These are phyloP conservation scores for Bergia puertoricense DNA, from an alignment of 92 coral and sea anemone species.

Conservation along the genomic window DNA sequence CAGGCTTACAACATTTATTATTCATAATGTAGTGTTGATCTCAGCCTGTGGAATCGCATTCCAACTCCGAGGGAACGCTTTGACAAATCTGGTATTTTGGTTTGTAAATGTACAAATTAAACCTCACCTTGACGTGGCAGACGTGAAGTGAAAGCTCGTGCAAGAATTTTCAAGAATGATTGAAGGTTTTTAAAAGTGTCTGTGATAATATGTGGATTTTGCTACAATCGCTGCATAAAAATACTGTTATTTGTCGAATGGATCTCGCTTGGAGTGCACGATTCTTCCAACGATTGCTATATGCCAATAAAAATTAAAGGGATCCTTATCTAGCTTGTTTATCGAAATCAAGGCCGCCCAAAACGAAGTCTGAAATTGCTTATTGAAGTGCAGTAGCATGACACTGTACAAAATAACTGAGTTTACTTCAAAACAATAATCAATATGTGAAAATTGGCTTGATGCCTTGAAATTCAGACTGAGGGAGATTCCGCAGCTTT, in stretches of 20 bases:
- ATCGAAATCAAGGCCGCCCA: background rate
- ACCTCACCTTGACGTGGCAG: background rate
- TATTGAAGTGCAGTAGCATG: background rate
- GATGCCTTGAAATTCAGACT: background rate
- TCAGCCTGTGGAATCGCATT: background rate
- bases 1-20: constrained; percentile 14
- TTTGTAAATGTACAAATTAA: background rate
- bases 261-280: too few relatives aligned
- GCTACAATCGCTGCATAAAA: background rate
- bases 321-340: background rate
- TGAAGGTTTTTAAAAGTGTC: background rate
- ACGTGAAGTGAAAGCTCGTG: background rate
- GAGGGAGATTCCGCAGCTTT: background rate
- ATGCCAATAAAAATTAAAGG: background rate
- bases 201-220: background rate
- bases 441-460: background rate
- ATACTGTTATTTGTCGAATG: background rate
- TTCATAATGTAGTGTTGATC: constrained; percentile 29
- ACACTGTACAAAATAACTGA: background rate
- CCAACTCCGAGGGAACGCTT: constrained; percentile 17
- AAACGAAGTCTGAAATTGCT: background rate
- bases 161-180: background rate
- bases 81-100: background rate
- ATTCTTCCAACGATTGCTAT: background rate
- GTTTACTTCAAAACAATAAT: constrained; percentile 21